Percentiles rank a stretch among this genome's conserved stretches.
Evolutionary conservation across 2,888 invertebrate genomes (phyloP).

Genomic region (Eupithecia tripunctaria): DNA sequence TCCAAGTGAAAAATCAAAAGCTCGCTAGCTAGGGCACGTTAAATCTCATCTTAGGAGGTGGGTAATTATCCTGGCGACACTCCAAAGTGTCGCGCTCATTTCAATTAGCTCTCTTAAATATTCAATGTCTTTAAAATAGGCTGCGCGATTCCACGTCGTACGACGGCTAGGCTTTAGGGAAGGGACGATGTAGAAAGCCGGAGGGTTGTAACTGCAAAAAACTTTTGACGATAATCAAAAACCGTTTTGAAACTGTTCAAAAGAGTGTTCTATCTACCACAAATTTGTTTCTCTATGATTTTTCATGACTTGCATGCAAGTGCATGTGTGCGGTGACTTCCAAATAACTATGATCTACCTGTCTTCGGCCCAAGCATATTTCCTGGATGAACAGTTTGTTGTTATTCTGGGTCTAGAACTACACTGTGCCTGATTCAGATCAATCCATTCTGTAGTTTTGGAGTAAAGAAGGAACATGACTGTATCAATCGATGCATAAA

Average conservation of each 20-base stretch:
- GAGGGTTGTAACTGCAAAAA: background rate
- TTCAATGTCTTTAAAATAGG: conserved; percentile 85
- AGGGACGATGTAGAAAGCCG: conserved; percentile 9
- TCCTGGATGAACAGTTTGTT: too few species aligned
- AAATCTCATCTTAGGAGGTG: conserved; percentile 82
- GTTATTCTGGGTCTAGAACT: too few species aligned
- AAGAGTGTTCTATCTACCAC: background rate
- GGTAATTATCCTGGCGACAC: conserved; percentile 84
- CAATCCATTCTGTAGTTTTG: background rate
- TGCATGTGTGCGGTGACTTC: background rate
- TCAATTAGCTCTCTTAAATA: conserved; percentile 85
- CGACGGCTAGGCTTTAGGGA: conserved; percentile 35
- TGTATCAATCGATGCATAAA: too few species aligned
- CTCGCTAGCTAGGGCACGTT: conserved; percentile 76
- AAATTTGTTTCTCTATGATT: background rate
- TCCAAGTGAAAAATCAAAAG: conserved; percentile 44
- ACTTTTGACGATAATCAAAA: background rate
- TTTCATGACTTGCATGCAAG: background rate
- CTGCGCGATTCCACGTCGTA: conserved; percentile 69
- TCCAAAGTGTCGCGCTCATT: conserved; percentile 84
- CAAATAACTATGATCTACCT: background rate
- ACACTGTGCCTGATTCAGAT: background rate
- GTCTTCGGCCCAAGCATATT: background rate
- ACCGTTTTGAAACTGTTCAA: background rate
- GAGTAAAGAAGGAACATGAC: background rate